These are phyloP conservation scores for Lophotriccus pileatus DNA, from an alignment of 2,797 vertebrate species.

Conservation along the genomic window DNA sequence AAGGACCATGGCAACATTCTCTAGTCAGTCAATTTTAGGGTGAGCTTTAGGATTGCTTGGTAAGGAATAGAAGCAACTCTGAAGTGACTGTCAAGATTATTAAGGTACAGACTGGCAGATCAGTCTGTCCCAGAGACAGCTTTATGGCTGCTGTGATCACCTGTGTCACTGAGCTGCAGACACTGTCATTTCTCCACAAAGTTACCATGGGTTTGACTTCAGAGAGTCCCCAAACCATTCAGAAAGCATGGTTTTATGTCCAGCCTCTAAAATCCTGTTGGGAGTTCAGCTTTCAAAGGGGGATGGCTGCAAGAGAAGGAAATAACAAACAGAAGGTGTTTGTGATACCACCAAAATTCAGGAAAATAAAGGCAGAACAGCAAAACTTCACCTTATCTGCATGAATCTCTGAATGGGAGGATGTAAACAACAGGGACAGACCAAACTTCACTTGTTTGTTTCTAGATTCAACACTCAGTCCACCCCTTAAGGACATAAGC, in stretches of 20 bases:
- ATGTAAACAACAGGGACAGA: conserved; percentile 43
- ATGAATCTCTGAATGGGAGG: conserved; percentile 33
- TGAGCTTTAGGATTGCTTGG: not conserved
- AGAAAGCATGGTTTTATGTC: not conserved
- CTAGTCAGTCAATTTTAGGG: not conserved
- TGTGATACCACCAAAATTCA: conserved; percentile 23
- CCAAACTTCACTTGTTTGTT: conserved; percentile 28
- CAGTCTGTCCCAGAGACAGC: not conserved
- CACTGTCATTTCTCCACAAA: not conserved
- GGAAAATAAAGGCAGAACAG: conserved; percentile 39
- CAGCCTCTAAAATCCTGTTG: not conserved
- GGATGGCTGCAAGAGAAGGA: conserved; percentile 9
- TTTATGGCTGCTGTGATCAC: conserved; percentile 1
- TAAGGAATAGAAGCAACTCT: not conserved
- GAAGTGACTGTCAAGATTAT: not conserved
- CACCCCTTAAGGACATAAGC: conserved; percentile 19
- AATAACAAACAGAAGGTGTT: conserved; percentile 22
- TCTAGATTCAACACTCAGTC: not conserved
- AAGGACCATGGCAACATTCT: not conserved
- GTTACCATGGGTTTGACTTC: not conserved
- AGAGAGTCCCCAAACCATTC: not conserved
- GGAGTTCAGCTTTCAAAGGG: not conserved
- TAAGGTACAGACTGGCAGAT: not conserved
- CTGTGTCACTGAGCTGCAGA: not conserved
- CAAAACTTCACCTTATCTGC: conserved; percentile 41